Evolutionary conservation across 2,113 vertebrate genomes (phyloP).

Genomic region (Entosphenus tridentatus): DNA sequence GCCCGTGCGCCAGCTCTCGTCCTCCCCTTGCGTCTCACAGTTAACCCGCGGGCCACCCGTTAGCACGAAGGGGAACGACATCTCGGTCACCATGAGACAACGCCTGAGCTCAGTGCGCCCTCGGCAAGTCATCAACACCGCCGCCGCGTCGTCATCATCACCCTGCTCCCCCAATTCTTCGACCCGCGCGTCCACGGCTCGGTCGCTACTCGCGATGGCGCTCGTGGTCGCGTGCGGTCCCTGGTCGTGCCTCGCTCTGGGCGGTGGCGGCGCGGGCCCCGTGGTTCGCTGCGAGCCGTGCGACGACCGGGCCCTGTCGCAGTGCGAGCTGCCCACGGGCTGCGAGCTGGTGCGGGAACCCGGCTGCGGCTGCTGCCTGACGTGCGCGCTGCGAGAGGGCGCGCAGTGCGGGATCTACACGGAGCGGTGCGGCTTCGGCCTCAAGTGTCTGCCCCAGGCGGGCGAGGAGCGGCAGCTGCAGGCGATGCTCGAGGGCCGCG

Average conservation of each 20-base stretch:
- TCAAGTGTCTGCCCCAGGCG: constrained; percentile 68
- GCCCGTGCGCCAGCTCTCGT: no score
- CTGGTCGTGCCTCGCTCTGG: constrained; percentile 3
- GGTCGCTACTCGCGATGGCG: neutral
- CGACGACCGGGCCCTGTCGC: constrained; percentile 72
- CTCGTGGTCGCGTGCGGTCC: neutral
- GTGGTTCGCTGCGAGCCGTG: constrained; percentile 90
- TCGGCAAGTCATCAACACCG: no score
- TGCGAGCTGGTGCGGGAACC: constrained; percentile 94
- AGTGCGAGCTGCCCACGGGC: constrained; percentile 63
- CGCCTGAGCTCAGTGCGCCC: no score
- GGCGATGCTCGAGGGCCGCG: constrained; percentile 76
- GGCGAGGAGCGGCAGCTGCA: constrained; percentile 92
- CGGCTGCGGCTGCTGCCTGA: constrained; percentile 91
- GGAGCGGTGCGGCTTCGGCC: constrained; percentile 62
- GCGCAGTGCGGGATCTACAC: constrained; percentile 91
- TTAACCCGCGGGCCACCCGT: no score
- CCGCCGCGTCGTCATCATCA: no score
- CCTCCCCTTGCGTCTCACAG: no score
- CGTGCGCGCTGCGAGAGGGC: constrained; percentile 73
- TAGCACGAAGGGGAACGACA: no score
- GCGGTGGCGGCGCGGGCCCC: constrained; percentile 36
- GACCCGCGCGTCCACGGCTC: neutral
- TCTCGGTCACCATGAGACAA: no score
- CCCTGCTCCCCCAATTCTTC: no score